Percentiles rank a stretch among this genome's conserved stretches.
Evolutionary conservation across 2,888 invertebrate genomes (phyloP).

Genomic region (Orthonevra nobilis): DNA sequence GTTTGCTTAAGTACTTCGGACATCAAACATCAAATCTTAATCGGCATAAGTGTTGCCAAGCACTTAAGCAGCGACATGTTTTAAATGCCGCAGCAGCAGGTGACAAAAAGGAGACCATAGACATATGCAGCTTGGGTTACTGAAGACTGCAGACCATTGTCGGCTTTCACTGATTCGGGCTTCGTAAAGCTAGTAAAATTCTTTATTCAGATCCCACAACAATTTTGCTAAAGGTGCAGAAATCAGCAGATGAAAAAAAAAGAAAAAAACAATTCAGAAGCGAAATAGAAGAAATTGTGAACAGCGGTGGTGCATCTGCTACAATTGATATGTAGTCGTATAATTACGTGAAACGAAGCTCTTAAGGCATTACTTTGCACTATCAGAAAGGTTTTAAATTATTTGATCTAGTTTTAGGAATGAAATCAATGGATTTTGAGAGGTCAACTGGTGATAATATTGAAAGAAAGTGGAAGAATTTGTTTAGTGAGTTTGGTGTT

Average conservation of each 20-base stretch:
- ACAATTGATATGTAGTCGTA: constrained; percentile 69
- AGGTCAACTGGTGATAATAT: constrained; percentile 46
- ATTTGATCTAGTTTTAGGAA: constrained; percentile 45
- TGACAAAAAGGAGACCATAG: constrained; percentile 44
- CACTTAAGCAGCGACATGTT: constrained; percentile 22
- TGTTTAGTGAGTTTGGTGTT: constrained; percentile 50
- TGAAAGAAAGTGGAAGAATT: constrained; percentile 30
- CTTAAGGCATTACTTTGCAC: constrained; percentile 65
- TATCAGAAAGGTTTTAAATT: constrained; percentile 59
- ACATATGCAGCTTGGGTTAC: constrained; percentile 49
- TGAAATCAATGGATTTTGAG: constrained; percentile 67
- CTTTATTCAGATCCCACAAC: constrained; percentile 58
- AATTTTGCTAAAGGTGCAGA: constrained; percentile 43
- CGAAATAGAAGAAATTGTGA: constrained; percentile 36
- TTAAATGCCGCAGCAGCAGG: constrained; percentile 19
- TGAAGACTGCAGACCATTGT: constrained; percentile 53
- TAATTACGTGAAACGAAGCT: constrained; percentile 61
- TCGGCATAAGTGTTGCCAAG: constrained; percentile 45
- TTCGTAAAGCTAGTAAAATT: constrained; percentile 55
- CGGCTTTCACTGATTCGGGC: constrained; percentile 43
- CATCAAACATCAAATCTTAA: constrained; percentile 50
- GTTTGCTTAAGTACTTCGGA: constrained; percentile 40
- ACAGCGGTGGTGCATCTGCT: constrained; percentile 45
- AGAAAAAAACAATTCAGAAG: constrained; percentile 25
- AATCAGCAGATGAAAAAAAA: constrained; percentile 48